phyloP scores from a whole-genome alignment of 2,797 vertebrate species.

The Staurois parvus region DNA sequence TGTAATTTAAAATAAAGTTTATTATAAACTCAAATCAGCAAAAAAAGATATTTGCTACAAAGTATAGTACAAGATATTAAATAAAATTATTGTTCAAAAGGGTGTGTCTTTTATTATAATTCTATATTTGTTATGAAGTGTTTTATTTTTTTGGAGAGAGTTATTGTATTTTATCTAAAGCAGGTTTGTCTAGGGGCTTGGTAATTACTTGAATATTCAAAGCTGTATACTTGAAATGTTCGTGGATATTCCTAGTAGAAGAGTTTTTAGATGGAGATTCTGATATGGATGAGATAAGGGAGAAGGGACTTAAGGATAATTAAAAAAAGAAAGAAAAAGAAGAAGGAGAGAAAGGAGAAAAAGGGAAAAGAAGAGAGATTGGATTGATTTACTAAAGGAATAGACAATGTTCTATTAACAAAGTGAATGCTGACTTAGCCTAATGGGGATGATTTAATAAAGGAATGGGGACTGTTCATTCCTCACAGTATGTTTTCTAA shows the following conservation, averaged over 20 bases:
- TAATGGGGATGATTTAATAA: background rate
- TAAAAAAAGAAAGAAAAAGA: background rate
- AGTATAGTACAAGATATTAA: conserved; percentile 89
- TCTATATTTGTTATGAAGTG: background rate
- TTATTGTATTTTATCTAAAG: conserved; percentile 8
- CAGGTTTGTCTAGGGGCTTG: background rate
- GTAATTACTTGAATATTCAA: background rate
- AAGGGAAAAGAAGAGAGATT: background rate
- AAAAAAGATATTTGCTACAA: conserved; percentile 87
- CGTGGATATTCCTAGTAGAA: background rate
- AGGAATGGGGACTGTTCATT: background rate
- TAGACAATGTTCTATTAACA: background rate
- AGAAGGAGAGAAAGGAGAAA: background rate
- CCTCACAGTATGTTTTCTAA: background rate
- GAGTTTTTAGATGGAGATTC: background rate
- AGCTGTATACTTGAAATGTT: background rate
- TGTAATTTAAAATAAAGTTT: conserved; percentile 82
- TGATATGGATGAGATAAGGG: background rate
- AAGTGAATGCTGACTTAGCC: background rate
- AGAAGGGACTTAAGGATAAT: background rate
- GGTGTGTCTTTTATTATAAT: conserved; percentile 59
- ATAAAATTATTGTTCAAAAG: conserved; percentile 93
- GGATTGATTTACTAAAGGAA: too few relatives aligned
- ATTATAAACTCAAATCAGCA: conserved; percentile 88
- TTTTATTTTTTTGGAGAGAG: conserved; percentile 6